Evolutionary conservation across 2,113 vertebrate genomes (phyloP).

Genomic region (Verasper variegatus): DNA sequence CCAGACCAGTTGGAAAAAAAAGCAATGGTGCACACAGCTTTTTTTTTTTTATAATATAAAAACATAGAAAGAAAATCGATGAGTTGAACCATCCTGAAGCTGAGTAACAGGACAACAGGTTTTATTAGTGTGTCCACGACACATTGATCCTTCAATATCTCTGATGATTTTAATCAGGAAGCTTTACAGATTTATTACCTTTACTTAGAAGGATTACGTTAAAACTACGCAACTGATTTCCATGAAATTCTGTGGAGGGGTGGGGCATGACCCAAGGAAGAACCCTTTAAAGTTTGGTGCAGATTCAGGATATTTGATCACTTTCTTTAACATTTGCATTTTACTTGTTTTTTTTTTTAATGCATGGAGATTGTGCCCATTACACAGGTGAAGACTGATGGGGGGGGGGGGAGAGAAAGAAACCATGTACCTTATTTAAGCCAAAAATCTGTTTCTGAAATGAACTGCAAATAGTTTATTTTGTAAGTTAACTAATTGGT

Average conservation of each 20-base stretch:
- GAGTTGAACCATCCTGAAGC: neutral
- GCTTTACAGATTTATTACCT: too few relatives aligned
- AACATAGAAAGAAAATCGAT: neutral
- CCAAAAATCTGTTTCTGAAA: neutral
- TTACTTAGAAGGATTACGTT: too few relatives aligned
- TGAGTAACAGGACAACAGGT: neutral
- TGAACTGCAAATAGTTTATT: neutral
- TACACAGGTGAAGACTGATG: too few relatives aligned
- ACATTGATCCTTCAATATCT: too few relatives aligned
- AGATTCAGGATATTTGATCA: too few relatives aligned
- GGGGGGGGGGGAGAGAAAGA: neutral
- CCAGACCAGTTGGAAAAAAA: neutral
- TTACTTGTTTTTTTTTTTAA: too few relatives aligned
- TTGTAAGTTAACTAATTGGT: neutral
- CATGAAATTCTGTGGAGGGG: neutral
- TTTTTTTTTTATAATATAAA: neutral
- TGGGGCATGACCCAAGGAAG: too few relatives aligned
- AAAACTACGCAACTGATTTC: neutral
- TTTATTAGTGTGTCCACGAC: neutral
- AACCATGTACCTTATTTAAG: slow-evolving; percentile 11
- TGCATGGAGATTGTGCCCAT: too few relatives aligned
- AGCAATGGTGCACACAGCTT: neutral
- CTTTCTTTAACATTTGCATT: too few relatives aligned
- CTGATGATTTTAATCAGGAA: too few relatives aligned
- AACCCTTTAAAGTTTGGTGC: too few relatives aligned